Conservation (phyloP, 2,113 vertebrate genomes). For the Cnemophilus loriae region DNA sequence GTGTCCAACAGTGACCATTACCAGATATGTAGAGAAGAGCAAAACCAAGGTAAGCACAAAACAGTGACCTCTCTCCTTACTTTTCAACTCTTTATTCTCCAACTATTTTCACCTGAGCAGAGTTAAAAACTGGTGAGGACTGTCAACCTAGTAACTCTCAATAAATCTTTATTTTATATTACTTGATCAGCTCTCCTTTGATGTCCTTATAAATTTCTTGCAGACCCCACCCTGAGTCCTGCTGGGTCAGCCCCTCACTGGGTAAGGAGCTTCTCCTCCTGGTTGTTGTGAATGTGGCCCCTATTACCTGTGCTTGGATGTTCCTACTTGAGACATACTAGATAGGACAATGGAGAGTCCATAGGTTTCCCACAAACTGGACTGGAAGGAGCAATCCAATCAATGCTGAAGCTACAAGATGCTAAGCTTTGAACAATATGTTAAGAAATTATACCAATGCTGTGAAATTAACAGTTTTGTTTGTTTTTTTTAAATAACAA, state of each 20-base stretch:
- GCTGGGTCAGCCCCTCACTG: fast-evolving
- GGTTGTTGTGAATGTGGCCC: background rate
- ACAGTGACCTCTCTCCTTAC: background rate
- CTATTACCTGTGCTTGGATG: background rate
- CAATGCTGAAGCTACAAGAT: background rate
- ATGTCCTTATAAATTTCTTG: background rate
- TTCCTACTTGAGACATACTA: background rate
- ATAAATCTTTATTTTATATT: background rate
- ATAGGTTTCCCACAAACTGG: background rate
- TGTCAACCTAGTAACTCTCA: background rate
- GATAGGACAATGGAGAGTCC: background rate
- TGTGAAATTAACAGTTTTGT: background rate
- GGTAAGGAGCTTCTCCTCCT: background rate
- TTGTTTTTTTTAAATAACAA: background rate
- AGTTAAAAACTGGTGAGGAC: background rate
- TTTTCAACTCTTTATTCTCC: background rate
- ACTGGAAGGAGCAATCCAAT: background rate
- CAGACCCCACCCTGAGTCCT: background rate
- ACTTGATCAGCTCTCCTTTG: background rate
- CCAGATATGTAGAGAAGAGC: background rate
- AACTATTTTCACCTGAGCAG: background rate
- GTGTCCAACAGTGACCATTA: background rate
- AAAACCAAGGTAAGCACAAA: background rate
- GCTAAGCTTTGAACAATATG: background rate
- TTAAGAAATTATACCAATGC: background rate